Conservation (phyloP, 1,140 invertebrate genomes). For the Babylonia areolata region DNA sequence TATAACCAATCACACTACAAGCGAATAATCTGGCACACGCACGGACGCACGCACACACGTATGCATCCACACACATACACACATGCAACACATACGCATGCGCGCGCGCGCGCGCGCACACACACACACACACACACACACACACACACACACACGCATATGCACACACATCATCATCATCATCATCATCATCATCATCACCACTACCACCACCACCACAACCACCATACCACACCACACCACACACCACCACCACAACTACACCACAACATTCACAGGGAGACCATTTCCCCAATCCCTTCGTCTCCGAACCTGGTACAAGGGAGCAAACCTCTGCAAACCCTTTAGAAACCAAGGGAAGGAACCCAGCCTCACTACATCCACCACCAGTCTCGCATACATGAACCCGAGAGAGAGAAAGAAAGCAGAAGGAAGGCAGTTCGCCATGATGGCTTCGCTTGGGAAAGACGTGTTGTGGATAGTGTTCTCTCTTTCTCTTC, state of each 20-base stretch:
- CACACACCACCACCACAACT: too few relatives aligned
- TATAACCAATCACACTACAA: background rate
- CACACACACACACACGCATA: background rate
- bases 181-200: too few relatives aligned
- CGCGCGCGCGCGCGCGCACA: background rate
- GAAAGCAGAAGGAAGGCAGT: background rate
- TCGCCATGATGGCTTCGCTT: constrained; percentile 30
- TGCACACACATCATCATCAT: background rate
- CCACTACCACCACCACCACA: too few relatives aligned
- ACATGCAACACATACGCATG: constrained; percentile 7
- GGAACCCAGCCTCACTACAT: background rate
- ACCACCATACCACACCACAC: too few relatives aligned
- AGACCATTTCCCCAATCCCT: background rate
- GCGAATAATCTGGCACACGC: background rate
- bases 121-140: constrained; percentile 11
- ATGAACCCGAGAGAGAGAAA: background rate
- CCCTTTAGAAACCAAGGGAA: background rate
- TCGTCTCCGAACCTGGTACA: background rate
- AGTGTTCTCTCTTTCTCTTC: background rate
- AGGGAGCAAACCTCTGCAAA: background rate
- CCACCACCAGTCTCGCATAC: background rate
- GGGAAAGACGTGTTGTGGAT: background rate
- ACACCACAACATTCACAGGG: too few relatives aligned
- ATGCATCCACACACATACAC: background rate
- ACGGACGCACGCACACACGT: background rate